phyloP scores from a whole-genome alignment of 2,113 vertebrate genomes.

The Chionodraco myersi region DNA sequence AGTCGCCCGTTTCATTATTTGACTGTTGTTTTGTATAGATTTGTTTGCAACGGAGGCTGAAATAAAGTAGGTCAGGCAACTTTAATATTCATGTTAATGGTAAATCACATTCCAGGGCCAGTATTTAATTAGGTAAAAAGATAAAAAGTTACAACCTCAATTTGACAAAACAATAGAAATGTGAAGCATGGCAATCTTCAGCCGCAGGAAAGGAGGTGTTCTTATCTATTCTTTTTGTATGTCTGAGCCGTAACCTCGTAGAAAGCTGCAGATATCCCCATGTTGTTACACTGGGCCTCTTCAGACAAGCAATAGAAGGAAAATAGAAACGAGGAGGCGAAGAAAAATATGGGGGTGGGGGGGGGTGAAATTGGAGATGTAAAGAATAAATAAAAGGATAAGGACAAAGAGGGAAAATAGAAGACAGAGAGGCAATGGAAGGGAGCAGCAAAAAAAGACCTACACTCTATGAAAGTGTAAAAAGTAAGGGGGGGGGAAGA shows the following conservation, averaged over 20 bases:
- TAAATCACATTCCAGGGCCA: conserved; percentile 31
- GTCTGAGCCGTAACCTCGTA: conserved; percentile 15
- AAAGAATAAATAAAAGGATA: conserved; percentile 37
- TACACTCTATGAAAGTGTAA: background rate
- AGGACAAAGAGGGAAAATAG: conserved; percentile 14
- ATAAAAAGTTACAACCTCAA: conserved; percentile 47
- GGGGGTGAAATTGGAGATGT: conserved; percentile 17
- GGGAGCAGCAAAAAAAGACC: background rate
- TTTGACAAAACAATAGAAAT: conserved; percentile 24
- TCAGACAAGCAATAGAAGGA: conserved; percentile 5
- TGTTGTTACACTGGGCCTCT: conserved; percentile 13
- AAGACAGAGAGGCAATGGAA: background rate
- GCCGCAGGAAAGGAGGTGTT: background rate
- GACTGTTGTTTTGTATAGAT: conserved; percentile 48
- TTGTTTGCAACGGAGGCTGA: conserved; percentile 19
- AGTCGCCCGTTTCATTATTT: conserved; percentile 49
- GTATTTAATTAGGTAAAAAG: background rate
- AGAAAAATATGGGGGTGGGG: background rate
- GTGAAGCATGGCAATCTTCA: conserved; percentile 22
- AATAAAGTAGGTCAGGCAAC: conserved; percentile 57
- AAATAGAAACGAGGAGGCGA: conserved; percentile 24
- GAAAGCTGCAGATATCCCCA: conserved; percentile 1
- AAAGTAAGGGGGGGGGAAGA: background rate
- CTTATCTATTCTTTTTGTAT: conserved; percentile 16
- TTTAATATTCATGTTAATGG: conserved; percentile 57